Base-by-base conservation (phyloP, 2,888 invertebrate genomes). In the Bibio marci region DNA sequence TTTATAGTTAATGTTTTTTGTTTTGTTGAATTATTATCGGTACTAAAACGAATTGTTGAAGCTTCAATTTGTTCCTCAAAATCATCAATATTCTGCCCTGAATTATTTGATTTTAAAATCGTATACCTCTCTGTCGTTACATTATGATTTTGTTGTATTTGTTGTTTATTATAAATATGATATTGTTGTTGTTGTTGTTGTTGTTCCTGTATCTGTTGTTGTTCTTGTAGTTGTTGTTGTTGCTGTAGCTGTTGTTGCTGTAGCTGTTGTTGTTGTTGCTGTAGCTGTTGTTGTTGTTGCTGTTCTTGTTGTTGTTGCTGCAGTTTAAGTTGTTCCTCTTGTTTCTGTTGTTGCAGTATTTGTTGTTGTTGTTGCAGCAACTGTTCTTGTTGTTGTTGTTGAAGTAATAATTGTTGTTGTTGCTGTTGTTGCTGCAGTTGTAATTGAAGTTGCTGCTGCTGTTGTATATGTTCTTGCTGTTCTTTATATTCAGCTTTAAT, bases 1-100 rank as follows among this genome's bases (percentile, higher is more conserved):
- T 60, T 62, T 30, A 62, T 61, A 46, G 60, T 62, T 2, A 62
- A 56, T 7, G 58, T 56, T 47, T 61, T 58, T 43, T 56, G 60
- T 44, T 58, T 56, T 15, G 48, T 51, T 12, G 48, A 47, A 41
- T 56, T 54, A 11, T 54, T 51, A 40, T 58, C 55, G 25, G 54
- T 54, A 33, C 52, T 55, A 28, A 58, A 57, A 14, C 56, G 56
- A 43, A 59, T 56, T 11, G 56, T 57, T 2, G 56, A 55, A 2
- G 56, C 56, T 46, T 56, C 57, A 31, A 56, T 56, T 50, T 56
- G 57, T 43, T 56, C 54, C 44, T 56, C 56, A 35, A 52, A 39
- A 39, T 55, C 52, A 32, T 45, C 35, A 8, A 28, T 34, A 17
- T 19, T 19, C 4, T 25, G 8, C 8, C 5, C 8, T 22, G 22